These are phyloP conservation scores for Paradoxurus hermaphroditus DNA, from an alignment of 2,113 vertebrate genomes.

Conservation along the genomic window DNA sequence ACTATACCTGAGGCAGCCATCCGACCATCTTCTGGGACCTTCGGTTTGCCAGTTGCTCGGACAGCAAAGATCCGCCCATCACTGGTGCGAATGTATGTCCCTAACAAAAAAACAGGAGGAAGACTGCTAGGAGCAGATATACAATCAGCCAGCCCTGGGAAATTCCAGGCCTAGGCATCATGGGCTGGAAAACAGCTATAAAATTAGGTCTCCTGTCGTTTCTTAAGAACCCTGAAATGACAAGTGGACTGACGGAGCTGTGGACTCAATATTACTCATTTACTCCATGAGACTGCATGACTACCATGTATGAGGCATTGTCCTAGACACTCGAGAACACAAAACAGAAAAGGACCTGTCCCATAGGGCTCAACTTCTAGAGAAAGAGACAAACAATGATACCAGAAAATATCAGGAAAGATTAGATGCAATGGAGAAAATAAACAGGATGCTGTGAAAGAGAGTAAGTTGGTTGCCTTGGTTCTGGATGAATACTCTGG, in stretches of 20 bases:
- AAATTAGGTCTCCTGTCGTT: neutral
- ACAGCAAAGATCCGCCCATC: constrained; percentile 98
- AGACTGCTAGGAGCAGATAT: neutral
- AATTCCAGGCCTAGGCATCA: neutral
- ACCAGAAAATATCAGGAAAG: neutral
- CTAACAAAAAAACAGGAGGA: constrained; percentile 78
- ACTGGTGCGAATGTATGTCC: constrained; percentile 96
- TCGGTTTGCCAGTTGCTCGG: constrained; percentile 93
- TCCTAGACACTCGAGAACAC: neutral
- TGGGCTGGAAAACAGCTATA: neutral
- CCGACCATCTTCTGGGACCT: constrained; percentile 84
- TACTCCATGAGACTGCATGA: neutral
- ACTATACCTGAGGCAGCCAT: constrained; percentile 88
- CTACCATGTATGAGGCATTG: neutral
- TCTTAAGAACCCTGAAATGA: neutral
- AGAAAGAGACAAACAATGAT: neutral
- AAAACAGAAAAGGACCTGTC: neutral
- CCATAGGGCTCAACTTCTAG: neutral
- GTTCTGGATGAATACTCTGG: neutral
- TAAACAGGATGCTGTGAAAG: neutral
- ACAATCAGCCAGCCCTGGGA: neutral
- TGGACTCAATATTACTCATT: neutral
- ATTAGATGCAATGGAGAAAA: neutral
- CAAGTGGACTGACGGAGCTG: neutral
- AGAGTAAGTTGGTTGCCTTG: neutral